Evolutionary conservation across 2,888 invertebrate genomes (phyloP), one percentile per base, ranked within the genome.

Genomic region (Brachyptera putata): DNA sequence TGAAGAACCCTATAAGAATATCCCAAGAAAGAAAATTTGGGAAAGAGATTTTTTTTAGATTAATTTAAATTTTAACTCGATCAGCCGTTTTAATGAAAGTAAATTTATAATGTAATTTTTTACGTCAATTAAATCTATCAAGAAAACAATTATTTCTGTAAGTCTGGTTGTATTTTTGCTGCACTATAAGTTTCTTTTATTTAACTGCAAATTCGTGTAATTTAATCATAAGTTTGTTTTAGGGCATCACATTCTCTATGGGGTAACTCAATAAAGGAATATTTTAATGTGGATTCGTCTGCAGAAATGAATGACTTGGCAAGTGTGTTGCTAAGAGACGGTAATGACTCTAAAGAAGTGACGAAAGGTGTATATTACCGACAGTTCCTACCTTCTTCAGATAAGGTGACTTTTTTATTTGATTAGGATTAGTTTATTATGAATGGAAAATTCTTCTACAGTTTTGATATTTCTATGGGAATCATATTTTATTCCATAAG

Each of bases 271-370:
- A 79, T 95, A 26, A 83, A 80, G 68, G 95, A 97, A 75, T 91
- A 90, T 72, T 87, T 87, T 67, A 88, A 89, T 71, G 88, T 96
- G 0, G 97, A 97, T 70, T 76, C 83, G 4, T 94, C 94, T 0
- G 70, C 77, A 0, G 77, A 85, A 21, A 95, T 96, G 91, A 89
- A 89, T 68, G 88, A 93, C 67, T 71, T 96, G 9, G 84, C 92
- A 0, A 82, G 86, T 62, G 73, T 84, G 0, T 80, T 95, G 55
- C 70, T 91, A 16, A 81, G 84, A 66, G 79, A 80, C 55, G 87
- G 88, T 1, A 81, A 79, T 68, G 82, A 83, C 21, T 82, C 83
- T 64, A 80, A 84, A 18, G 77, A 80, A 60, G 73, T 80, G 64
- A 75, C 80, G 1, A 82, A 80, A 70, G 82, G 82, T 9, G 82